These are phyloP conservation scores for Onthophagus sagittarius DNA, from an alignment of 2,888 invertebrate genomes.

Conservation along the genomic window DNA sequence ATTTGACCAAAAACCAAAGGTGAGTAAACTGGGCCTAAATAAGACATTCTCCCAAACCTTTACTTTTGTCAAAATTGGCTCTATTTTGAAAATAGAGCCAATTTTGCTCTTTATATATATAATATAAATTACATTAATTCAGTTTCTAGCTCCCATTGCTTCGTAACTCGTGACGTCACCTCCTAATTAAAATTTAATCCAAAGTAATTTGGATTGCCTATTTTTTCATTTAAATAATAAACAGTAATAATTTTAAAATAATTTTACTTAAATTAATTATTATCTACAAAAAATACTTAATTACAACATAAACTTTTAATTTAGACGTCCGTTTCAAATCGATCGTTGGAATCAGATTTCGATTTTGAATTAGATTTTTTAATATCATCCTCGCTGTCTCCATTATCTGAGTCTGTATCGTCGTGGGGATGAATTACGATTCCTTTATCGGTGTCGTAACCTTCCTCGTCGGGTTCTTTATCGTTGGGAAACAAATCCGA, in stretches of 20 bases:
- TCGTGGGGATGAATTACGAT: slow-evolving; percentile 19
- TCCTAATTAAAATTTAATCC: too few species aligned
- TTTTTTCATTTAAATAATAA: neutral
- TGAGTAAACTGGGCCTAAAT: too few species aligned
- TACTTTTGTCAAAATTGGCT: too few species aligned
- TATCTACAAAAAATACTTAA: neutral
- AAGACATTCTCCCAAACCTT: too few species aligned
- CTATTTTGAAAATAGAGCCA: too few species aligned
- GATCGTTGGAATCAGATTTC: slow-evolving; percentile 1
- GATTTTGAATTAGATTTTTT: neutral
- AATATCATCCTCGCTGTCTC: slow-evolving; percentile 4
- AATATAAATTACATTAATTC: too few species aligned
- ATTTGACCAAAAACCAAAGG: too few species aligned
- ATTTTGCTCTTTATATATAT: too few species aligned
- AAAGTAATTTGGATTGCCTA: too few species aligned
- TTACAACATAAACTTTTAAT: neutral
- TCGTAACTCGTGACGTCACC: too few species aligned
- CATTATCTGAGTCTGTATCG: slow-evolving; percentile 11
- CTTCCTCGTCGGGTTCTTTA: slow-evolving; percentile 13
- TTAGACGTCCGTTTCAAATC: slow-evolving; percentile 20
- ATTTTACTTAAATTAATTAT: neutral
- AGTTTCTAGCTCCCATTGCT: too few species aligned
- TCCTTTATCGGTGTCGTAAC: slow-evolving; percentile 18
- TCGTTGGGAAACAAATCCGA: neutral
- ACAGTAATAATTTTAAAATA: neutral